Conservation (phyloP, 92 coral and sea anemone species). For the Zoanthus sansibaricus region DNA sequence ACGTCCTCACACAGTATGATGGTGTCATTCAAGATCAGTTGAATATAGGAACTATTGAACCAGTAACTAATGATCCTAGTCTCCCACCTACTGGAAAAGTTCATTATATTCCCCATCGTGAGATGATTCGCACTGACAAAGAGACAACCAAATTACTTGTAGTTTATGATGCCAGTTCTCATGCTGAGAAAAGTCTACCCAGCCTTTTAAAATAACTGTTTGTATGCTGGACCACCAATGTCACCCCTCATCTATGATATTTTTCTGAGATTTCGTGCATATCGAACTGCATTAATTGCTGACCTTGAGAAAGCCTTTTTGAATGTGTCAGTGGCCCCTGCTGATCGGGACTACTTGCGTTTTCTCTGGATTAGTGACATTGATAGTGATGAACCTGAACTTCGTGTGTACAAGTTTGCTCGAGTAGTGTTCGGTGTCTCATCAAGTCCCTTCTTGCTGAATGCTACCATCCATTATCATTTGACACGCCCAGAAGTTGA, state of each 20-base stretch:
- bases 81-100: constrained; percentile 16
- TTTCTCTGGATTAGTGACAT: background rate
- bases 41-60: background rate
- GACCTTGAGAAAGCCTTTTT: constrained; percentile 16
- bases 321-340: constrained; percentile 10
- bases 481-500: constrained; percentile 24
- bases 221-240: constrained; percentile 26
- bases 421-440: background rate
- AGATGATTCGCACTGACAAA: background rate
- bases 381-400: constrained; percentile 20
- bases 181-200: background rate
- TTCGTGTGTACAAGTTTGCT: background rate
- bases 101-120: constrained; percentile 10
- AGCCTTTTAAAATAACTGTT: constrained; percentile 8
- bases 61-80: background rate
- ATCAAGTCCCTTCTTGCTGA: background rate
- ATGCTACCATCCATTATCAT: constrained; percentile 45
- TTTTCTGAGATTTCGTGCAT: constrained; percentile 1
- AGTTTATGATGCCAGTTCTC: constrained; percentile 2
- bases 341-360: constrained; percentile 3
- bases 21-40: constrained; percentile 28
- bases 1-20: constrained; percentile 31
- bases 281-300: background rate
- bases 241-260: constrained; percentile 15
- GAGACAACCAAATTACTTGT: background rate